phyloP scores from a whole-genome alignment of 2,113 vertebrate genomes.

The Crotophaga sulcirostris region DNA sequence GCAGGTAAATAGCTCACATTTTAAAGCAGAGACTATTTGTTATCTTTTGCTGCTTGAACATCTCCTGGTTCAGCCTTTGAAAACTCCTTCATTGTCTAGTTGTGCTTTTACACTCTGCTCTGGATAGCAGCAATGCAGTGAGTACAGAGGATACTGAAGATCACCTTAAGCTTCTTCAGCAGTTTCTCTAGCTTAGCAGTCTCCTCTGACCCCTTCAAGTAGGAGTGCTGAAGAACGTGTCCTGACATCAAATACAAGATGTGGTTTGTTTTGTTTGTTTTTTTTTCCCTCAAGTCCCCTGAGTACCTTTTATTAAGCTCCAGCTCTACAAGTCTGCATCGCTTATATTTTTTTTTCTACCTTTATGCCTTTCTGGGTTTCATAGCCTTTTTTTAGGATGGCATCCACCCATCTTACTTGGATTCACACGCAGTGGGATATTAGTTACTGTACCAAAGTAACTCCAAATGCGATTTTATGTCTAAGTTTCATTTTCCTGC shows the following conservation, averaged over 20 bases:
- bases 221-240: background rate
- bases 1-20: background rate
- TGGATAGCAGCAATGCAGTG: background rate
- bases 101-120: background rate
- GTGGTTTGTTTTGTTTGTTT: rapidly evolving
- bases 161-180: background rate
- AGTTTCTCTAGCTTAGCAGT: background rate
- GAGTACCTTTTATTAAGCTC: background rate
- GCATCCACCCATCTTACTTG: background rate
- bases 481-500: background rate
- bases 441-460: background rate
- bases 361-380: background rate
- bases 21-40: background rate
- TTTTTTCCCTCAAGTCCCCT: background rate
- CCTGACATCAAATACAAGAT: background rate
- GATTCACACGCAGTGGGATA: background rate
- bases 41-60: background rate
- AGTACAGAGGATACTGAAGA: background rate
- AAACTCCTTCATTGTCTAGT: background rate
- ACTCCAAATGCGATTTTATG: background rate
- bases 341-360: background rate
- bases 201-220: background rate
- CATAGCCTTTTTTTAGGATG: background rate
- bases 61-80: background rate
- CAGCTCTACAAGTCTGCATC: background rate